Base-by-base conservation (phyloP, 2,797 vertebrate genomes). In the Clarias fuscus region DNA sequence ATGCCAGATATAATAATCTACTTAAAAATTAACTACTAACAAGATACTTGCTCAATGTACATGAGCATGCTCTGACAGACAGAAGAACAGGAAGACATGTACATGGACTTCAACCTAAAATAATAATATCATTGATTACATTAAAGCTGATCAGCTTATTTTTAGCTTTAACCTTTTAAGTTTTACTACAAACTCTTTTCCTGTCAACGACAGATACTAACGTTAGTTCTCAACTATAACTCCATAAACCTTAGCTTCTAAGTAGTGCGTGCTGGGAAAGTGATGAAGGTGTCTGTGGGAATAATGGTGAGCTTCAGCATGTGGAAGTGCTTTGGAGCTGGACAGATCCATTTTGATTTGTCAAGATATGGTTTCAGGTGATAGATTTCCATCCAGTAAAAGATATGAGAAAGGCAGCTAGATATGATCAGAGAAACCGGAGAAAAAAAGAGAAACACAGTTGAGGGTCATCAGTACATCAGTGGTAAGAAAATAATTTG, bases 261-360 rank as follows among this genome's bases (percentile, higher is more conserved):
- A 78, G 40, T 4, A 76, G 10, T 48, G 22, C 37, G 64, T 43
- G 5, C 71, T 22, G 33, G 83, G 58, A 59, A 58, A 59, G n/a
- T 70, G 24, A 70, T 37, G 30, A 37, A 22, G 5, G 24, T 71
- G 53, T 14, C 11, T 83, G 40, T 70, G 58, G 40, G 43, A 37
- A 71, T 20, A 37, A 71, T 20, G n/a, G n/a, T 59, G 68, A 59
- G 20, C 7, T 83, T 18, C 65, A 58, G 53, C 27, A 33, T 22
- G 30, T 81, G 61, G 59, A 65, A 81, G 61, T 65, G 61, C 59
- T 81, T 40, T 62, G 58, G 58, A 61, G 22, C 33, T 78, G 64
- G 30, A 86, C 83, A 67, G 77, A 79, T 79, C 77, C 61, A 40
- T 79, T 81, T 64, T 43, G 61, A 81, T 81, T 64, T 81, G 59